A percentile compares a stretch with the other conserved stretches of the same genome.
These are phyloP conservation scores for Lycocorax pyrrhopterus DNA, from an alignment of 2,113 vertebrate species.

Conservation along the genomic window DNA sequence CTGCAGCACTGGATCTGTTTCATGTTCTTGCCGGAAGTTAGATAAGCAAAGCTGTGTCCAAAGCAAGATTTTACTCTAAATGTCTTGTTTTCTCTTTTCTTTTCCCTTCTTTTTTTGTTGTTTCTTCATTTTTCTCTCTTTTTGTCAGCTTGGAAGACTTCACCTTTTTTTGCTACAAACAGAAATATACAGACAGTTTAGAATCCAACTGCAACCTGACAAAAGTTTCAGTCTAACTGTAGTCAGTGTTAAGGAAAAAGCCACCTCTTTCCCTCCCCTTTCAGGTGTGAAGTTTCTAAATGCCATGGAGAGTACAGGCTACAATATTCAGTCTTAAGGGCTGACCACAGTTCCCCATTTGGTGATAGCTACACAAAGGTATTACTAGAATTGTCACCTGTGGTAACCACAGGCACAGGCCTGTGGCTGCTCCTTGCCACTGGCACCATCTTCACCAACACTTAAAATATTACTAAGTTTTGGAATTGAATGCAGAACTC, in stretches of 20 bases:
- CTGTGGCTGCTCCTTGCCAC: neutral
- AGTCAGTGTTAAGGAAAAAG: neutral
- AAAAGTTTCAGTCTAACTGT: neutral
- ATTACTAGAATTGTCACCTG: neutral
- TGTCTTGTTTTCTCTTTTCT: constrained; percentile 78
- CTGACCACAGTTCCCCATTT: neutral
- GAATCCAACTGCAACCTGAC: neutral
- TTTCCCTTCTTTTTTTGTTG: constrained; percentile 83
- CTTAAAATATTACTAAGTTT: neutral
- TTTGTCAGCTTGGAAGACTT: constrained; percentile 81
- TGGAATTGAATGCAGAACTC: neutral
- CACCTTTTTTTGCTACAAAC: constrained; percentile 81
- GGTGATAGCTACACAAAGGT: fast-evolving
- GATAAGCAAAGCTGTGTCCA: neutral
- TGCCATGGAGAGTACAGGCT: neutral
- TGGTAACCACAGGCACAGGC: neutral
- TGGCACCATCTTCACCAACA: neutral
- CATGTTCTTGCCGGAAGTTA: neutral
- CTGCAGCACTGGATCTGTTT: neutral
- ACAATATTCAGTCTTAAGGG: neutral
- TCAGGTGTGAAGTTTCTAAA: neutral
- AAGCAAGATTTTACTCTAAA: neutral
- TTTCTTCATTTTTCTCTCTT: constrained; percentile 77
- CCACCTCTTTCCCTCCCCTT: neutral
- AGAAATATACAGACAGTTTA: neutral